Conservation (phyloP, 92 coral and sea anemone genomes). For the Actinernus sp. region DNA sequence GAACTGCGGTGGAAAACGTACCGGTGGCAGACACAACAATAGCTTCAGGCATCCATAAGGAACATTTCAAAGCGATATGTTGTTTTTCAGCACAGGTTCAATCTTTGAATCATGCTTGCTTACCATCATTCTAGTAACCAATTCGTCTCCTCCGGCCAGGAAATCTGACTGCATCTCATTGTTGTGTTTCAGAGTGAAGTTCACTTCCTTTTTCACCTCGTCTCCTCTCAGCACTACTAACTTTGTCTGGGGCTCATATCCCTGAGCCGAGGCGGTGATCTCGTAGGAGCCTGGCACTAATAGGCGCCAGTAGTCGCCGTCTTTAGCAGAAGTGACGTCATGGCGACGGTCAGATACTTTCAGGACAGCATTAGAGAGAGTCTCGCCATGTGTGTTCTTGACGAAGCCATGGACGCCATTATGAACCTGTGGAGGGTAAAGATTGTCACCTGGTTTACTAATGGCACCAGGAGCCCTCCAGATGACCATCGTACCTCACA, state of each 20-base stretch:
- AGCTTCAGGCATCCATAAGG: no score
- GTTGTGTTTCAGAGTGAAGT: conserved; percentile 78
- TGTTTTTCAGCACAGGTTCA: no score
- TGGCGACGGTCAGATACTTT: conserved; percentile 98
- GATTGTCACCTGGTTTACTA: no score
- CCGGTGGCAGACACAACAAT: no score
- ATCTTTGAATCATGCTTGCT: no score
- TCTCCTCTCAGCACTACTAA: conserved; percentile 74
- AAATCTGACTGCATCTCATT: conserved; percentile 49
- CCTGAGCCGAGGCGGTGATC: conserved; percentile 82
- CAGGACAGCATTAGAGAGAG: conserved; percentile 77
- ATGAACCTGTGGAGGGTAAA: conserved; percentile 80
- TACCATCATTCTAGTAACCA: conserved; percentile 65
- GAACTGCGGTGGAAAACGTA: no score
- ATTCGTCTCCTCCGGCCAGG: conserved; percentile 58
- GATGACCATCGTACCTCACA: no score
- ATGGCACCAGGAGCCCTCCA: no score
- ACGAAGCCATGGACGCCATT: conserved; percentile 95
- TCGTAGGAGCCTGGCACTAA: conserved; percentile 99
- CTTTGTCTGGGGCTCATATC: conserved; percentile 89
- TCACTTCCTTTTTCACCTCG: conserved; percentile 53
- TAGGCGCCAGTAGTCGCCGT: conserved; percentile 99
- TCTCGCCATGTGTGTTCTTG: conserved; percentile 73
- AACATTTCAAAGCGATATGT: no score
- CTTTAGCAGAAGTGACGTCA: conserved; percentile 91